Evolutionary conservation across 1,140 invertebrate species (phyloP).

Genomic region (Laupala kohalensis): DNA sequence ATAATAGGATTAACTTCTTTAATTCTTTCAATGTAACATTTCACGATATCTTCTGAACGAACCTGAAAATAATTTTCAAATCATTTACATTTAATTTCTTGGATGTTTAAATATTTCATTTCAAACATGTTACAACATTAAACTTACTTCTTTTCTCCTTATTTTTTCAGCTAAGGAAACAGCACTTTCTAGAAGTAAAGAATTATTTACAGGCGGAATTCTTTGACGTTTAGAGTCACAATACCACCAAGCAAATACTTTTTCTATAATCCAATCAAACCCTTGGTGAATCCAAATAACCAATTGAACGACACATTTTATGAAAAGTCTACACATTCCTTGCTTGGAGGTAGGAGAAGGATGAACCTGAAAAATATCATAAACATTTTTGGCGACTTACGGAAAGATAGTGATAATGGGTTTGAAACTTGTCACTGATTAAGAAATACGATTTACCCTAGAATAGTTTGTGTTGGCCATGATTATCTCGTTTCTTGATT

Average conservation of each 20-base stretch:
- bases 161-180: constrained; percentile 48
- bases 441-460: background rate
- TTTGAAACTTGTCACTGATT: background rate
- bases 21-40: constrained; percentile 61
- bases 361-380: background rate
- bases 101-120: background rate
- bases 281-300: constrained; percentile 5
- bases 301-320: background rate
- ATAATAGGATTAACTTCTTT: constrained; percentile 62
- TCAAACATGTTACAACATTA: background rate
- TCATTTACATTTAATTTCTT: too few species aligned
- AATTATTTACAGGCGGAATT: constrained; percentile 40
- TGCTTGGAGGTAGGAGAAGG: background rate
- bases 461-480: background rate
- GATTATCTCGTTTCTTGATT: too few species aligned
- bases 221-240: constrained; percentile 37
- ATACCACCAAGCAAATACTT: constrained; percentile 21
- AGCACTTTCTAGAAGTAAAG: constrained; percentile 49
- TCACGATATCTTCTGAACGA: constrained; percentile 55
- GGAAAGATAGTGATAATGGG: background rate
- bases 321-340: background rate
- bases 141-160: constrained; percentile 28
- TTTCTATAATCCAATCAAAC: constrained; percentile 11
- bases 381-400: background rate
- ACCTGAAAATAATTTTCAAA: constrained; percentile 21